phyloP scores from a whole-genome alignment of 2,113 vertebrate species.

The Chaenogobius annularis region DNA sequence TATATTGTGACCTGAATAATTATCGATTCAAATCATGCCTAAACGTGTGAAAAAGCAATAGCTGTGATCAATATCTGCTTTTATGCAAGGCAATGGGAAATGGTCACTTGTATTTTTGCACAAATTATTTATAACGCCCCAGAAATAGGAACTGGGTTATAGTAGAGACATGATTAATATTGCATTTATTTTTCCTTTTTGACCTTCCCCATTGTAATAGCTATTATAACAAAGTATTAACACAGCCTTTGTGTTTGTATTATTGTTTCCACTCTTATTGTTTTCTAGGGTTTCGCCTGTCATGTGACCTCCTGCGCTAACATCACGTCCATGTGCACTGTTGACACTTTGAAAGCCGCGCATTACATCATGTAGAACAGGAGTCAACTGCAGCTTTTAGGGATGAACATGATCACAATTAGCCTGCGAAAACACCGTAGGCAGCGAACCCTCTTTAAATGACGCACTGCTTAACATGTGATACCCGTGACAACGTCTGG shows the following conservation, averaged over 20 bases:
- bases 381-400: conserved; percentile 39
- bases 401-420: conserved; percentile 21
- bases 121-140: neutral
- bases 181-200: neutral
- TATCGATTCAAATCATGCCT: too few relatives aligned
- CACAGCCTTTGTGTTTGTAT: neutral
- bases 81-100: neutral
- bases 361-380: conserved; percentile 42
- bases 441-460: neutral
- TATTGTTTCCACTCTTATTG: neutral
- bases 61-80: neutral
- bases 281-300: conserved; percentile 1
- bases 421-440: conserved; percentile 23
- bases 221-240: neutral
- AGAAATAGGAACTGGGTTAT: neutral
- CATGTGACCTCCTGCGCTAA: conserved; percentile 11
- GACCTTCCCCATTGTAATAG: neutral
- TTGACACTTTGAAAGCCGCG: conserved; percentile 26
- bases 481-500: neutral
- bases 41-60: too few relatives aligned
- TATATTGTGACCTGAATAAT: too few relatives aligned
- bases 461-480: conserved; percentile 12
- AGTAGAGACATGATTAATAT: conserved; percentile 2
- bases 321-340: conserved; percentile 32
- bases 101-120: neutral